Evolutionary conservation across 2,888 invertebrate species (phyloP), one percentile per base, ranked within the genome.

Genomic region (Timandra comae): DNA sequence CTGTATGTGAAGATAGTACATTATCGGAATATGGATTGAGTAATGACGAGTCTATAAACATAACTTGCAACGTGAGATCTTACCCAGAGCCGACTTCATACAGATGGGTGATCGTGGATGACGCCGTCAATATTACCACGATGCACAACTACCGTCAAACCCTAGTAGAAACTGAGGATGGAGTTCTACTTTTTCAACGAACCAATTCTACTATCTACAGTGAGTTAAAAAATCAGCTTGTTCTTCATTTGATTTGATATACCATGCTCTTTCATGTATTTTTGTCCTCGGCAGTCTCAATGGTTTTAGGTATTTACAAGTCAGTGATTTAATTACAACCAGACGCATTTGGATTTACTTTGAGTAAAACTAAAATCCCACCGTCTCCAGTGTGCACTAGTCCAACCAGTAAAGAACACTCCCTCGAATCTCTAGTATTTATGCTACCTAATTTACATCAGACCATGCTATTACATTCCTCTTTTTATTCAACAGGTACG

Each of bases 91-190:
- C 81, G 7, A 37, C 33, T 1, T 44, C 61, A 2, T 82, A 73
- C 52, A 67, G 70, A 28, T 85, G 85, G 85, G 55, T 71, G 30
- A 35, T 78, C 2, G 67, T 76, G 7, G 64, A 69, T 46, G 73
- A 68, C 8, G 63, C 53, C 0, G 62, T 64, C 3, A 65, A 75
- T 20, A 34, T 50, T 0, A 57, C 46, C 33, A 62, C 63, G 7
- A 38, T 72, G 29, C 44, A 44, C 3, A 51, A 53, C 22, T 59
- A 62, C 2, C 57, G 68, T 0, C 59, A 65, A 23, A 58, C 60
- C 0, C 51, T 53, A 1, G 5, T 62, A 1, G 69, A 74, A 25
- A 75, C 74, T 1, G 59, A 66, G 1, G 69, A 63, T 0, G 46
- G 61, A 3, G 57, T 57, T 0, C 42, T 80, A n/a, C 41, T 53